phyloP scores from a whole-genome alignment of 2,113 vertebrate genomes.

The Emydura subglobosa region DNA sequence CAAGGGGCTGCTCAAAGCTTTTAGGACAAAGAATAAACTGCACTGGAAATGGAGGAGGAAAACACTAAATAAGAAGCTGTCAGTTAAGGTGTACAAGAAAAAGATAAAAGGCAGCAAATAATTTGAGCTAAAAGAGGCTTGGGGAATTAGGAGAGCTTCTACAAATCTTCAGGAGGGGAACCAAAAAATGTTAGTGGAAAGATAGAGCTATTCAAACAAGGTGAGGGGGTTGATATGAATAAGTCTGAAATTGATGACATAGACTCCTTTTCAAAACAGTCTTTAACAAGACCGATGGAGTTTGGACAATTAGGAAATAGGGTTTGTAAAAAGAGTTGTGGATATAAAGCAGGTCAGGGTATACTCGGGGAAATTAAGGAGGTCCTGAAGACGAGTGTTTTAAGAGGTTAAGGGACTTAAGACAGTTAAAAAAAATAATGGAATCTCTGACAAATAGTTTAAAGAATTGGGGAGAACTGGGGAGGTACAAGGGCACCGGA shows the following conservation, averaged over 20 bases:
- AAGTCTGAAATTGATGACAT: not conserved
- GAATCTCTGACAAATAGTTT: not conserved
- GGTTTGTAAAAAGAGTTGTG: constrained; percentile 1
- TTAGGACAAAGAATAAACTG: constrained; percentile 64
- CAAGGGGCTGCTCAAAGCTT: constrained; percentile 58
- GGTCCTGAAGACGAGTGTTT: not conserved
- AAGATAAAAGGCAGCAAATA: not conserved
- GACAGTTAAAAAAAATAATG: not conserved
- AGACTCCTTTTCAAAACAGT: not conserved
- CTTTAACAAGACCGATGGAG: not conserved
- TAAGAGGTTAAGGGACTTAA: not conserved
- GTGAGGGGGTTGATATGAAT: not conserved
- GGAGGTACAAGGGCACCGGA: not conserved
- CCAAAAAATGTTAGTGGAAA: not conserved
- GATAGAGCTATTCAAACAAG: not conserved
- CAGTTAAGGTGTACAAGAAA: constrained; percentile 34
- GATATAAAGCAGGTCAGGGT: constrained; percentile 2
- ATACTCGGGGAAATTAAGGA: not conserved
- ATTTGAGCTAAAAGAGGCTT: not conserved
- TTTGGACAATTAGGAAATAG: not conserved
- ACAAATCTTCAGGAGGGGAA: not conserved
- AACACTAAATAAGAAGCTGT: constrained; percentile 61
- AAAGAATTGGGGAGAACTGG: not conserved
- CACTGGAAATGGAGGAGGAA: constrained; percentile 66
- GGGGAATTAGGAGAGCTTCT: not conserved